Percentiles rank a stretch among this genome's conserved stretches.
These are phyloP conservation scores for Parnassius orleans DNA, from an alignment of 2,888 invertebrate genomes.

Conservation along the genomic window DNA sequence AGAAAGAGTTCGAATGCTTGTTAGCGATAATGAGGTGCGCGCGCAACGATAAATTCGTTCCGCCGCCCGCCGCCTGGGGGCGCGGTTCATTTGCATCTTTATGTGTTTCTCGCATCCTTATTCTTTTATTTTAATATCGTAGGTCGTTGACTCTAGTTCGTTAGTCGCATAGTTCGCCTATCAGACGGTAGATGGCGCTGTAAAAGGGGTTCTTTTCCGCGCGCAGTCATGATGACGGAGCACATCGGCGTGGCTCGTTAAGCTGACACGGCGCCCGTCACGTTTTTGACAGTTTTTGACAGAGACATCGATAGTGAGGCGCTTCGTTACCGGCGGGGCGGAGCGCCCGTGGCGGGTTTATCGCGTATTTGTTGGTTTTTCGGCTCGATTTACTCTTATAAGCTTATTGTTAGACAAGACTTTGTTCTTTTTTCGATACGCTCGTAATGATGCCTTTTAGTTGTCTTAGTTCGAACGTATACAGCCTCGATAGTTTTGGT, in stretches of 20 bases:
- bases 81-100: conserved; percentile 72
- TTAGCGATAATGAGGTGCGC: conserved; percentile 77
- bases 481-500: too few species aligned
- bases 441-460: conserved; percentile 45
- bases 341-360: conserved; percentile 52
- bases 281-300: conserved; percentile 78
- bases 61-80: conserved; percentile 66
- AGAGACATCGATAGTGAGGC: conserved; percentile 77
- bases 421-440: conserved; percentile 53
- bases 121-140: conserved; percentile 39
- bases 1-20: conserved; percentile 74
- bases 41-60: conserved; percentile 71
- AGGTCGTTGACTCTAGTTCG: conserved; percentile 37
- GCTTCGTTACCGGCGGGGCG: conserved; percentile 72
- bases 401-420: conserved; percentile 61
- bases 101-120: conserved; percentile 56
- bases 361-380: conserved; percentile 67
- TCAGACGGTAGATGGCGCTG: conserved; percentile 65
- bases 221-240: conserved; percentile 56
- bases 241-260: conserved; percentile 68
- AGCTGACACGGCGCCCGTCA: conserved; percentile 76
- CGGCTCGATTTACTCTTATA: conserved; percentile 63
- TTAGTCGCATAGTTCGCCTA: conserved; percentile 36
- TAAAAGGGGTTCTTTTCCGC: conserved; percentile 15
- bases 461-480: conserved; percentile 11